Evolutionary conservation across 2,888 invertebrate genomes (phyloP).

Genomic region (Galerucella pusilla): DNA sequence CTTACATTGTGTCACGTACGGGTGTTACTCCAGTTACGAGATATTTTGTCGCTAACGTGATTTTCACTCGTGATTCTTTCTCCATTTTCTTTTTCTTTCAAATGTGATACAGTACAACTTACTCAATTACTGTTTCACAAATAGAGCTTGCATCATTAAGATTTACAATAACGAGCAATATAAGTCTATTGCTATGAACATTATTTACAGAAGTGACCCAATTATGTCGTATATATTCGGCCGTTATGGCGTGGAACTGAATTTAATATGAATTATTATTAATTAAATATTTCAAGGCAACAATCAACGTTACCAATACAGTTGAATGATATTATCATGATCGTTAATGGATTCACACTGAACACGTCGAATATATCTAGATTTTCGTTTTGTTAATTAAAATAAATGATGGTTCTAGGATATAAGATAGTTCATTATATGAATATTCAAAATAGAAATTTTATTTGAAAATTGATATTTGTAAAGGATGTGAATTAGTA

Average conservation of each 20-base stretch:
- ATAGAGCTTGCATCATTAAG: not conserved
- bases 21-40: conserved; percentile 51
- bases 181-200: not conserved
- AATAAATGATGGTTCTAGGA: not conserved
- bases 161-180: no score
- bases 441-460: no score
- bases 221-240: not conserved
- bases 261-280: not conserved
- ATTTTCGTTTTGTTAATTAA: conserved; percentile 11
- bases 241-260: not conserved
- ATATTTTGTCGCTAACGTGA: conserved; percentile 50
- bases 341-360: not conserved
- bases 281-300: conserved; percentile 3
- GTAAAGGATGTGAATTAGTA: no score
- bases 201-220: not conserved
- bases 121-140: not conserved
- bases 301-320: not conserved
- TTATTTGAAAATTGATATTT: no score
- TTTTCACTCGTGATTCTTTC: conserved; percentile 47
- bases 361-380: conserved; percentile 3
- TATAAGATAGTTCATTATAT: not conserved
- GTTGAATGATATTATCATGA: not conserved
- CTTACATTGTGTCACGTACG: conserved; percentile 55
- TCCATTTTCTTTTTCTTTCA: conserved; percentile 32
- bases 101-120: not conserved